phyloP scores from a whole-genome alignment of 2,888 invertebrate species.

The Agapostemon virescens region DNA sequence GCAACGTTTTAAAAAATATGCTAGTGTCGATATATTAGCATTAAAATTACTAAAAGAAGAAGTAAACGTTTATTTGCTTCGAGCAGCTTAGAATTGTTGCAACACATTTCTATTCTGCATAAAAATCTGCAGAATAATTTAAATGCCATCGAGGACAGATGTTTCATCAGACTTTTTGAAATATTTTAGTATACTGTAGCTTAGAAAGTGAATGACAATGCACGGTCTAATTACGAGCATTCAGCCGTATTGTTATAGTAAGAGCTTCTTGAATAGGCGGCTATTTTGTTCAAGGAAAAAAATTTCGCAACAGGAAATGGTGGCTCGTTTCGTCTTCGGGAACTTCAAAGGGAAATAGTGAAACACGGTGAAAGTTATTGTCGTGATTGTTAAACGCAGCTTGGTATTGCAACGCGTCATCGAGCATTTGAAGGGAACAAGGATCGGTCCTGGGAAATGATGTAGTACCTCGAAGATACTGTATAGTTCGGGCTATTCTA shows the following conservation, averaged over 20 bases:
- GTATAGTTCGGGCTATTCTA: conserved; percentile 4
- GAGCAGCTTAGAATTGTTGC: too few species aligned
- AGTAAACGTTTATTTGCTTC: too few species aligned
- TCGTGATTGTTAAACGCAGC: conserved; percentile 37
- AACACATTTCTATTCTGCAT: not conserved
- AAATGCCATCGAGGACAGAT: not conserved
- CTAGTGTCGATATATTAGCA: too few species aligned
- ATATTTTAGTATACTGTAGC: not conserved
- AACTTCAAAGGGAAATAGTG: conserved; percentile 41
- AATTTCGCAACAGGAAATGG: conserved; percentile 40
- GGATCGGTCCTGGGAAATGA: conserved; percentile 32
- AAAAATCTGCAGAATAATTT: too few species aligned
- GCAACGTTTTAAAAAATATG: too few species aligned
- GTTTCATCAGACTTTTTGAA: too few species aligned
- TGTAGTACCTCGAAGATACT: not conserved
- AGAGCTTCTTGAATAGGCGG: conserved; percentile 26
- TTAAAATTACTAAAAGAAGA: too few species aligned
- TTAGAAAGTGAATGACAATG: not conserved
- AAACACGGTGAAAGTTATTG: conserved; percentile 44
- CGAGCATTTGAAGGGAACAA: conserved; percentile 17
- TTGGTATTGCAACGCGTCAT: conserved; percentile 40
- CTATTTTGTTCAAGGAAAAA: conserved; percentile 34
- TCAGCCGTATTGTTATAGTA: not conserved
- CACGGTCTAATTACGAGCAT: not conserved
- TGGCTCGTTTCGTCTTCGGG: conserved; percentile 29